Evolutionary conservation across 1,140 invertebrate genomes (phyloP).

Genomic region (Drosophila funebris): DNA sequence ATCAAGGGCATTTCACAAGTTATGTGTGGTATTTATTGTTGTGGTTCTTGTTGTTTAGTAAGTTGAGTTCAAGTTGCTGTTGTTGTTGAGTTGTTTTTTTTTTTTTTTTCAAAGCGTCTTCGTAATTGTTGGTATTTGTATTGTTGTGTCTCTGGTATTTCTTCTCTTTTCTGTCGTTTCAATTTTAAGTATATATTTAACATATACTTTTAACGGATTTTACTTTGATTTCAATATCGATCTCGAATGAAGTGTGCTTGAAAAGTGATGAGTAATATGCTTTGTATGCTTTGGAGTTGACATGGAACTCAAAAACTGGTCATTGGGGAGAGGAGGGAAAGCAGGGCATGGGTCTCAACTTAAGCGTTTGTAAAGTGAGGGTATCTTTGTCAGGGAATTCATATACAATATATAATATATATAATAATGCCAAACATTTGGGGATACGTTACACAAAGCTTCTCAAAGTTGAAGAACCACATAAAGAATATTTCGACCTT

Average conservation of each 20-base stretch:
- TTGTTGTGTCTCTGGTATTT: constrained; percentile 9
- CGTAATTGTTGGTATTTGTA: constrained; percentile 1
- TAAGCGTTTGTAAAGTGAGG: constrained; percentile 26
- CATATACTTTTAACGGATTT: constrained; percentile 51
- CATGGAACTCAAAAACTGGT: constrained; percentile 44
- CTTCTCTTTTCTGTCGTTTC: constrained; percentile 5
- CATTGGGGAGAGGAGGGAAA: not conserved
- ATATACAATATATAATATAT: constrained; percentile 23
- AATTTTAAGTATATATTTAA: constrained; percentile 52
- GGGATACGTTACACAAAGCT: constrained; percentile 14
- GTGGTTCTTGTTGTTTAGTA: constrained; percentile 18
- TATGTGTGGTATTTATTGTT: constrained; percentile 27
- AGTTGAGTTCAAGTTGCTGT: constrained; percentile 26
- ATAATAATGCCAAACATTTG: constrained; percentile 40
- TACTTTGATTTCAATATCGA: constrained; percentile 27
- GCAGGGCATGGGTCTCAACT: constrained; percentile 19
- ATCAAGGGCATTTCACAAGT: constrained; percentile 52
- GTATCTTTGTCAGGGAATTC: constrained; percentile 23
- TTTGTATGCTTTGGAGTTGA: constrained; percentile 62
- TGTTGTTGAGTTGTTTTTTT: constrained; percentile 1
- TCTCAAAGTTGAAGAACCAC: constrained; percentile 21
- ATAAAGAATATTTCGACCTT: constrained; percentile 10
- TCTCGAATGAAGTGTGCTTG: constrained; percentile 65
- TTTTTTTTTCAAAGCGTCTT: constrained; percentile 1
- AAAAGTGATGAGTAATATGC: constrained; percentile 70